Evolutionary conservation across 2,888 invertebrate genomes (phyloP).

Genomic region (Ormyrus thymus): DNA sequence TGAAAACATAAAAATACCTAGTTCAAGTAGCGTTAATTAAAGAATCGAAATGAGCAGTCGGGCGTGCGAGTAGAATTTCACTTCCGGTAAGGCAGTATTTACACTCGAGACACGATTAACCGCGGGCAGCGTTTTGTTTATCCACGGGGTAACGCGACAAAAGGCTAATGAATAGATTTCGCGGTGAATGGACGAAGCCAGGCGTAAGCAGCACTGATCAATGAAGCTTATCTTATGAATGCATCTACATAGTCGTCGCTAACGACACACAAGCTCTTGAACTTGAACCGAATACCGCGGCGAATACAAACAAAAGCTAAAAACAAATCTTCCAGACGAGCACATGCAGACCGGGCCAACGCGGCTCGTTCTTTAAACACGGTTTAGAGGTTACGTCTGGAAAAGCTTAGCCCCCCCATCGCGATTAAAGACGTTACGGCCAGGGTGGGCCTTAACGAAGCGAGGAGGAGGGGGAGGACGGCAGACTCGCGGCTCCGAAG

Average conservation of each 20-base stretch:
- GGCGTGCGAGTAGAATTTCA: too few relatives aligned
- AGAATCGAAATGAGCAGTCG: too few relatives aligned
- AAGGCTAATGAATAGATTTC: not conserved
- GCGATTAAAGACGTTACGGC: too few relatives aligned
- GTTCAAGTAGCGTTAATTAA: too few relatives aligned
- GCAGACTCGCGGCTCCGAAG: not conserved
- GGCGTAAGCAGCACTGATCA: constrained; percentile 36
- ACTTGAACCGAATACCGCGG: constrained; percentile 34
- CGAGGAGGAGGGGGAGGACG: not conserved
- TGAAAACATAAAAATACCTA: not conserved
- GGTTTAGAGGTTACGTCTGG: constrained; percentile 18
- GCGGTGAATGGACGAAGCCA: constrained; percentile 14
- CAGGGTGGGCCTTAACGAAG: not conserved
- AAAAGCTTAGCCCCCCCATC: not conserved
- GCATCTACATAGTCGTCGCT: constrained; percentile 27
- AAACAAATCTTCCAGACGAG: constrained; percentile 2
- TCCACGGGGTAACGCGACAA: not conserved
- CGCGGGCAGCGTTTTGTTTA: too few relatives aligned
- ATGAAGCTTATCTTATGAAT: constrained; percentile 38
- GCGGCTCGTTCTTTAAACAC: not conserved
- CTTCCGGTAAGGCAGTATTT: too few relatives aligned
- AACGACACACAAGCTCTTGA: constrained; percentile 39
- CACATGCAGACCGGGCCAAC: not conserved
- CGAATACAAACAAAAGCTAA: constrained; percentile 36
- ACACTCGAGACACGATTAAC: too few relatives aligned